Evolutionary conservation across 1,140 invertebrate species (phyloP), one percentile per base, ranked within the genome.

Genomic region (Euwallacea similis): DNA sequence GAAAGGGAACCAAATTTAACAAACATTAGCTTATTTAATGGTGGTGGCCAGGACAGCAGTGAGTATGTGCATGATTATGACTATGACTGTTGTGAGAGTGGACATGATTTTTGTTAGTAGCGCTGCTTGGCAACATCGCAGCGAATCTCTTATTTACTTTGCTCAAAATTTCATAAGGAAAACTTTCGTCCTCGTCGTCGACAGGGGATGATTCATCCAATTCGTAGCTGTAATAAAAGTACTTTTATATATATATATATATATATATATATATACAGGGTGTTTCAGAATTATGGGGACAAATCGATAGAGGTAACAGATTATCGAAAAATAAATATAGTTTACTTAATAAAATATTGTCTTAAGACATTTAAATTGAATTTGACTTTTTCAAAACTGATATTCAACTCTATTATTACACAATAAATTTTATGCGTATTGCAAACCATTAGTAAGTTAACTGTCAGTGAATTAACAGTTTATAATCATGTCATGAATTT

Each of bases 131-230:
- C 42, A 66, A 42, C 13, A 58, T 66, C 41, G 73, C 47, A 16
- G 75, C 66, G 15, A 82, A 63, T 72, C 76, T 77, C 74, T 82
- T 81, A 77, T 83, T 83, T 55, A 81, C 16, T 80, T 87, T 87
- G 75, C 85, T 86, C 66, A 86, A 77, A 66, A 87, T 87, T 76
- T 86, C 81, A 78, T 86, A 86, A 21, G 84, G 82, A 58, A 81
- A 81, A 55, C 82, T 76, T 69, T 85, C 82, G 33, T 84, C 78
- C 13, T 84, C 79, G 73, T 85, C 82, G 73, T 81, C 79, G 7
- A 76, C 21, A 7, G 85, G 86, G n/a, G 84, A 86, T 0, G 83
- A 82, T 71, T 86, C 84, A 68, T 87, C 85, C 44, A 82, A 71
- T 58, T 72, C 78, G 75, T 84, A 33, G 21, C 21, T 33, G 21